These are phyloP conservation scores for Epirrita christyi DNA, from an alignment of 2,888 invertebrate species.

Conservation along the genomic window DNA sequence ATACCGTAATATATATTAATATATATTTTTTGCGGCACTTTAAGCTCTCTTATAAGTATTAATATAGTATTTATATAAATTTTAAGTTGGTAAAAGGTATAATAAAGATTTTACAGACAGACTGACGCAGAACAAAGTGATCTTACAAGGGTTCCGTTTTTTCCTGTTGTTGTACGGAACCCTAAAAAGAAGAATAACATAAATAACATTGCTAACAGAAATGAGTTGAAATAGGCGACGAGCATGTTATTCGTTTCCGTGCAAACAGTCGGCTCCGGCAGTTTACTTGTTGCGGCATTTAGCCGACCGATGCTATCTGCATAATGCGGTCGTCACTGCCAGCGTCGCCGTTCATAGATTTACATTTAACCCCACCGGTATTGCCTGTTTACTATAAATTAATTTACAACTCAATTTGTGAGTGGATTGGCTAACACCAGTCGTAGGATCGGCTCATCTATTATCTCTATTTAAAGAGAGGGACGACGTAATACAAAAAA, in stretches of 20 bases:
- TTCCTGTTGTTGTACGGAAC: no score
- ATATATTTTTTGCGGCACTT: no score
- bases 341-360: slow-evolving; percentile 64
- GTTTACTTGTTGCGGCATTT: slow-evolving; percentile 82
- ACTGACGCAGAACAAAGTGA: no score
- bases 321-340: slow-evolving; percentile 75
- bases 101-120: no score
- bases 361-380: slow-evolving; percentile 68
- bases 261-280: slow-evolving; percentile 59
- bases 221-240: slow-evolving; percentile 24
- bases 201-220: no score
- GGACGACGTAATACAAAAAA: no score
- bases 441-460: not conserved
- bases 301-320: slow-evolving; percentile 74
- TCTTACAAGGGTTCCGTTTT: no score
- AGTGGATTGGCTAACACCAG: slow-evolving; percentile 2
- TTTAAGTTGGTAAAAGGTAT: no score
- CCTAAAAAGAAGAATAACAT: no score
- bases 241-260: slow-evolving; percentile 44
- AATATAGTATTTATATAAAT: no score
- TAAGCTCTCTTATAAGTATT: no score
- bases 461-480: not conserved
- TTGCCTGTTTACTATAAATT: slow-evolving; percentile 58
- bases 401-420: slow-evolving; percentile 32
- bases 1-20: no score